These are phyloP conservation scores for Mercenaria mercenaria DNA, from an alignment of 1,140 invertebrate species.

Conservation along the genomic window DNA sequence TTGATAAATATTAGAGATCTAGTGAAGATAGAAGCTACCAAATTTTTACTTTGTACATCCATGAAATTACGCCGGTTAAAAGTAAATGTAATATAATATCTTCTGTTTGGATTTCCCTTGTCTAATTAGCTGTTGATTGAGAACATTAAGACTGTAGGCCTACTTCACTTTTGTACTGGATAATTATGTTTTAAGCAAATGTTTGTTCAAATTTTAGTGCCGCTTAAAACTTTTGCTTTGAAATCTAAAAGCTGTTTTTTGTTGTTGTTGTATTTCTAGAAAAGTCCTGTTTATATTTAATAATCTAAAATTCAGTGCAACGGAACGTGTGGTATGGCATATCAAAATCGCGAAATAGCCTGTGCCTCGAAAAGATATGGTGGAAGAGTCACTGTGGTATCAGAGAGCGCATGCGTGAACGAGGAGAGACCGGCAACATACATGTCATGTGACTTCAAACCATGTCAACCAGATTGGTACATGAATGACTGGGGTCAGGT, in stretches of 20 bases:
- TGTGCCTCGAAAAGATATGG: slow-evolving; percentile 40
- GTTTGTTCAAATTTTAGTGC: no score
- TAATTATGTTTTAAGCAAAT: no score
- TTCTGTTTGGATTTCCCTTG: not conserved
- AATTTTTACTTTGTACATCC: no score
- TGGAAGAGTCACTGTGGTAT: slow-evolving; percentile 34
- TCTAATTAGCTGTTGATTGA: no score
- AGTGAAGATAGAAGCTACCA: no score
- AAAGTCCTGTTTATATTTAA: no score
- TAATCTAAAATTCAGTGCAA: no score
- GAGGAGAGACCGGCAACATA: slow-evolving; percentile 57
- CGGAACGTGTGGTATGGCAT: slow-evolving; percentile 95
- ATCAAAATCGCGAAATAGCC: slow-evolving; percentile 78
- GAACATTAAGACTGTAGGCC: no score
- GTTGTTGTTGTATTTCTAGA: no score
- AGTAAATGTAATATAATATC: not conserved
- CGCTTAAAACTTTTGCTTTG: no score
- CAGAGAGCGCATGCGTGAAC: slow-evolving; percentile 43
- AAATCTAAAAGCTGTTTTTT: not conserved
- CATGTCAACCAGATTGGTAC: slow-evolving; percentile 62
- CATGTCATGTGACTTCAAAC: slow-evolving; percentile 54
- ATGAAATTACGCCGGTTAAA: no score
- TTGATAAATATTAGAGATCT: not conserved
- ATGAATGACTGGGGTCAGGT: slow-evolving; percentile 65
- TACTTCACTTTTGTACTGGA: no score